These are phyloP conservation scores for Scomberomorus guttatus DNA, from an alignment of 2,797 vertebrate genomes.

Conservation along the genomic window DNA sequence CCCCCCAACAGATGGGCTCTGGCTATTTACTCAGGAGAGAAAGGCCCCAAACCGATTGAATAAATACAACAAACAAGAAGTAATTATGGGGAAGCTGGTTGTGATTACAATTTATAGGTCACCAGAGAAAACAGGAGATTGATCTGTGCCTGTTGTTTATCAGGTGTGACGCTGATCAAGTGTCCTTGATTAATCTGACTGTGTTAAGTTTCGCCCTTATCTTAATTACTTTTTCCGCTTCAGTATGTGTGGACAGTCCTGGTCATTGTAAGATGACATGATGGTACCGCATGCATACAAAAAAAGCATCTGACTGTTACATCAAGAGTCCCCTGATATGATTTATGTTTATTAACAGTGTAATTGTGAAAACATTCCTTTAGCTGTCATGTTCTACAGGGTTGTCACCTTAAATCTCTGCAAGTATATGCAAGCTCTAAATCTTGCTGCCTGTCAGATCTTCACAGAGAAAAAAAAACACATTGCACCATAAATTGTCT, in stretches of 20 bases:
- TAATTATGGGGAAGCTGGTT: slow-evolving; percentile 65
- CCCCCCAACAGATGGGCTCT: slow-evolving; percentile 84
- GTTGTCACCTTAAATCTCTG: slow-evolving; percentile 75
- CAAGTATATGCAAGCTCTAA: slow-evolving; percentile 67
- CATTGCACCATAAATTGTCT: slow-evolving; percentile 72
- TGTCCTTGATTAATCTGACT: slow-evolving; percentile 28
- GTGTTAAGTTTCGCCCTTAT: slow-evolving; percentile 50
- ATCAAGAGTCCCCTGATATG: slow-evolving; percentile 5
- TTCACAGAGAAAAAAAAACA: slow-evolving; percentile 67
- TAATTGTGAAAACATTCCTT: slow-evolving; percentile 66
- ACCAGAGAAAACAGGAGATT: slow-evolving; percentile 41
- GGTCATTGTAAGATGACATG: slow-evolving; percentile 6
- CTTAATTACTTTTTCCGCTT: slow-evolving; percentile 50
- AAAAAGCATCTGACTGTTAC: background rate
- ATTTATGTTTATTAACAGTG: slow-evolving; percentile 65
- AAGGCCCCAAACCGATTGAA: slow-evolving; percentile 73
- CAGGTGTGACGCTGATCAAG: slow-evolving; percentile 48
- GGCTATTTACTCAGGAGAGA: slow-evolving; percentile 84
- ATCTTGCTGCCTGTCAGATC: slow-evolving; percentile 69
- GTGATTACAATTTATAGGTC: slow-evolving; percentile 80
- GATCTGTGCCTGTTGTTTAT: slow-evolving; percentile 39
- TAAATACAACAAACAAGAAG: slow-evolving; percentile 79
- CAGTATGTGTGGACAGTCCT: slow-evolving; percentile 25
- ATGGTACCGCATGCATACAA: background rate
- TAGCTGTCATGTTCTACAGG: slow-evolving; percentile 63